These are phyloP conservation scores for Drosophila grimshawi DNA, from an alignment of 1,140 invertebrate genomes.

Conservation along the genomic window DNA sequence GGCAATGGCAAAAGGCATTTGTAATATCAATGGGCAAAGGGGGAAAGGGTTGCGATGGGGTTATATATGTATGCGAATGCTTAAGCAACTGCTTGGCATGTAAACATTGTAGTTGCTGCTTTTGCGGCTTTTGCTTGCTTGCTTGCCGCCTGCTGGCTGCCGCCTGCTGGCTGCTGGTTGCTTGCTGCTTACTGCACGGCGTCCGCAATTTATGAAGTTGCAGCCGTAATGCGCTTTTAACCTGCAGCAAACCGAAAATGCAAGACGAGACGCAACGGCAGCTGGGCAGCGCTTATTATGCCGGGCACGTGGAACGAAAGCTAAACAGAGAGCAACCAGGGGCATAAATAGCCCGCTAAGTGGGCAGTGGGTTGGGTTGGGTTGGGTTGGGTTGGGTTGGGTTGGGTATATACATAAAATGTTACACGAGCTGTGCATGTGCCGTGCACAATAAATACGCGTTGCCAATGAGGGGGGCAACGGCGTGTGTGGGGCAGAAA, in stretches of 20 bases:
- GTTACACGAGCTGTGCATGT: slow-evolving; percentile 67
- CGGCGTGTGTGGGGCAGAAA: too few species aligned
- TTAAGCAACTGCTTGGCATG: slow-evolving; percentile 71
- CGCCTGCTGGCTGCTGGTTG: slow-evolving; percentile 11
- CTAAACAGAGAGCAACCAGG: slow-evolving; percentile 58
- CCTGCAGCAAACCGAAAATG: slow-evolving; percentile 56
- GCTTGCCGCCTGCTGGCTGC: slow-evolving; percentile 24
- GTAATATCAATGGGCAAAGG: not conserved
- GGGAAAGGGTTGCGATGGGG: not conserved
- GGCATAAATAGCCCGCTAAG: slow-evolving; percentile 48
- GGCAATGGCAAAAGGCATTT: not conserved
- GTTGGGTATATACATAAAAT: slow-evolving; percentile 66
- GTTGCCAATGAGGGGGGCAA: slow-evolving; percentile 7
- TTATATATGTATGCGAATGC: slow-evolving; percentile 1
- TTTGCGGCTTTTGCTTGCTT: slow-evolving; percentile 18
- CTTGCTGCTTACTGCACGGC: slow-evolving; percentile 23
- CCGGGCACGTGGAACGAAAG: slow-evolving; percentile 65
- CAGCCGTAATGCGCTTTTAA: slow-evolving; percentile 79
- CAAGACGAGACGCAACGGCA: not conserved
- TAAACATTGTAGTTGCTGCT: slow-evolving; percentile 52
- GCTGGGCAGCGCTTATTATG: slow-evolving; percentile 61
- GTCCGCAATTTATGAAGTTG: slow-evolving; percentile 76
- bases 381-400: not conserved
- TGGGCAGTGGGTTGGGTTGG: not conserved
- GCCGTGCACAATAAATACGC: slow-evolving; percentile 77